Base-by-base conservation (phyloP, 2,113 vertebrate genomes). In the Lasiurus borealis region DNA sequence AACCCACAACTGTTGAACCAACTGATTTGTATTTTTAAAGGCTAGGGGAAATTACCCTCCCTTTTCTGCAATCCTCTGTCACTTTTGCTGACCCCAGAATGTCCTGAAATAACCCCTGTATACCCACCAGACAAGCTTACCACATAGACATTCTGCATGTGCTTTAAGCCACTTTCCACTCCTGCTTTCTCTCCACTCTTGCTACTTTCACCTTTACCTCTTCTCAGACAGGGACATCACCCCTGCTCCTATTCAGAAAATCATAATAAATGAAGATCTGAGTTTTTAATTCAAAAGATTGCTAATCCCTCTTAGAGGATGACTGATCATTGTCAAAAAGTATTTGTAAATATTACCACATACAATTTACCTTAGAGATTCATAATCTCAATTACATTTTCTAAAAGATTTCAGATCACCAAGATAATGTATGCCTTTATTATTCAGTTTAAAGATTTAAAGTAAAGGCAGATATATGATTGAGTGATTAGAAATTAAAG, bases 61-160 rank as follows among this genome's bases (percentile, higher is more conserved):
- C 69, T n/a, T 86, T 86, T 78, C 73, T 57, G 4, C 72, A 16
- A 29, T 27, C 16, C 31, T 92, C 40, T 59, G 13, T 71, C 59
- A 73, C 9, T 76, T 96, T 85, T 81, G n/a, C 88, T 95, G 71
- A 27, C 62, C n/a, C 18, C 31, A 71, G 40, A 80, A 54, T 83
- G 34, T 88, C 75, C 85, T 95, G 71, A 94, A 46, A 57, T 50
- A 87, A 80, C 52, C 36, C 16, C 44, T 76, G 40, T 40, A 69
- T 6, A 46, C 68, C n/a, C 52, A 81, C 57, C 46, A 87, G 36
- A 52, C 44, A 78, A 76, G 16, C n/a, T 59, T 48, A 62, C 16
- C 27, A 31, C 40, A 36, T 11, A 66, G 46, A 19, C 4, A 0
- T 48, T n/a, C 11, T 9, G 36, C 18, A 50, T 3, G 11, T 12